Conservation (phyloP, 2,888 invertebrate genomes). For the Caenorhabditis sp. region DNA sequence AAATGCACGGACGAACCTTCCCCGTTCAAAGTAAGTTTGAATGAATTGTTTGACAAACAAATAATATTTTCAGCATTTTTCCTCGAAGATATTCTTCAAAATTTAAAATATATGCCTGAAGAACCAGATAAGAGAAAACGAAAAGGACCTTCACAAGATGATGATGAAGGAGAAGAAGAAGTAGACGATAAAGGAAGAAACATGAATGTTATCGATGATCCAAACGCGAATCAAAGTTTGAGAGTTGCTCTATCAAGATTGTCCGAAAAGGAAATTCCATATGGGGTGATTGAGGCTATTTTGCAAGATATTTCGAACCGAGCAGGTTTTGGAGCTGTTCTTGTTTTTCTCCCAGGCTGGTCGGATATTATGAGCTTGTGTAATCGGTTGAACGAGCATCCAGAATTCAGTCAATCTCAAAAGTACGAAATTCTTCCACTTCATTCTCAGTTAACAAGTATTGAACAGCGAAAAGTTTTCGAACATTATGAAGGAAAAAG, state of each 20-base stretch:
- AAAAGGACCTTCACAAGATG: constrained; percentile 69
- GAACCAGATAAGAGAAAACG: constrained; percentile 77
- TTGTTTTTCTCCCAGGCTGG: constrained; percentile 96
- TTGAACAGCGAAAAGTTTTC: constrained; percentile 91
- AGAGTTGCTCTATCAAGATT: constrained; percentile 77
- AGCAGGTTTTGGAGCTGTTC: constrained; percentile 83
- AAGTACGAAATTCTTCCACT: constrained; percentile 82
- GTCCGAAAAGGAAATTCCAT: constrained; percentile 89
- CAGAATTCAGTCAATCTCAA: constrained; percentile 76
- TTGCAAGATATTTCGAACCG: constrained; percentile 73
- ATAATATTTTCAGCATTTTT: constrained; percentile 79
- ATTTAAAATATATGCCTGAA: constrained; percentile 85
- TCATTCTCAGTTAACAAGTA: constrained; percentile 95
- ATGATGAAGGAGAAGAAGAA: constrained; percentile 77
- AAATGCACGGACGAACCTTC: constrained; percentile 77
- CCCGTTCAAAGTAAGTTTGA: constrained; percentile 56
- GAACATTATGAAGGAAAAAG: constrained; percentile 72
- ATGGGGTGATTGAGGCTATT: constrained; percentile 87
- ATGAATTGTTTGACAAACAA: not conserved
- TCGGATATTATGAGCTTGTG: constrained; percentile 91
- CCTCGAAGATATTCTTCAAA: constrained; percentile 88
- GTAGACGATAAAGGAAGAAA: constrained; percentile 71
- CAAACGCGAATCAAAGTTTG: constrained; percentile 69
- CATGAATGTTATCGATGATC: constrained; percentile 77
- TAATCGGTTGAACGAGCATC: constrained; percentile 83